Base-by-base conservation (phyloP, 2,113 vertebrate genomes). In the Phocoena phocoena region DNA sequence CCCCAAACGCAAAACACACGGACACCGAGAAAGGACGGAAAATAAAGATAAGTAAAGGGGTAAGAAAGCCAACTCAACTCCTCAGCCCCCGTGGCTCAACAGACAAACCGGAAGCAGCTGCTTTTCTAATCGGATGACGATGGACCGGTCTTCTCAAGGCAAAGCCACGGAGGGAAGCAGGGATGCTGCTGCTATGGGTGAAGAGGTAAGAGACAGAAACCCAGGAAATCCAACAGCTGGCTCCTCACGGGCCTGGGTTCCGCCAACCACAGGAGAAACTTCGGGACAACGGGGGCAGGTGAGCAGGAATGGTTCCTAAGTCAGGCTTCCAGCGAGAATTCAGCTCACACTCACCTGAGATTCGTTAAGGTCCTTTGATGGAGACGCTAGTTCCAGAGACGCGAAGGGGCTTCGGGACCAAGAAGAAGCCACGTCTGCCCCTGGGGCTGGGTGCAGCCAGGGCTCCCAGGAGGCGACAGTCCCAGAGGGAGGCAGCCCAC, bases 271-370 rank as follows among this genome's bases (percentile, higher is more conserved):
- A 4, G 4, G 26, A 26, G 26, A 4, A 53, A 38, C 0, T 31
- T 41, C 83, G 18, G 44, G 38, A 12, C 14, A 18, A 8, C 20
- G 0, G 1, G 0, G 15, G 21, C 7, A 28, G 8, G 1, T 2
- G 1, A 6, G 20, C 6, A 3, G 0, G 1, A n/a, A 15, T 20
- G 4, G 67, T 3, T 21, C 6, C 33, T 18, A n/a, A 36, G 38
- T 60, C 76, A 63, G 10, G 41, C n/a, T 12, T 23, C 63, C 14
- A 36, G 26, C 44, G 31, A 31, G 28, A 31, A 33, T 0, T n/a
- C 0, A 2, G 80, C 47, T 25, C 15, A 7, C 23, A 0, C 4
- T 67, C 47, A 14, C 47, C 41, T 7, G 2, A 12, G 60, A 68
- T 14, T 10, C 3, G 17, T 4, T 1, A 36, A n/a, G 26, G 36